Evolutionary conservation across 2,797 vertebrate genomes (phyloP).

Genomic region (Atherinosoma microstoma): DNA sequence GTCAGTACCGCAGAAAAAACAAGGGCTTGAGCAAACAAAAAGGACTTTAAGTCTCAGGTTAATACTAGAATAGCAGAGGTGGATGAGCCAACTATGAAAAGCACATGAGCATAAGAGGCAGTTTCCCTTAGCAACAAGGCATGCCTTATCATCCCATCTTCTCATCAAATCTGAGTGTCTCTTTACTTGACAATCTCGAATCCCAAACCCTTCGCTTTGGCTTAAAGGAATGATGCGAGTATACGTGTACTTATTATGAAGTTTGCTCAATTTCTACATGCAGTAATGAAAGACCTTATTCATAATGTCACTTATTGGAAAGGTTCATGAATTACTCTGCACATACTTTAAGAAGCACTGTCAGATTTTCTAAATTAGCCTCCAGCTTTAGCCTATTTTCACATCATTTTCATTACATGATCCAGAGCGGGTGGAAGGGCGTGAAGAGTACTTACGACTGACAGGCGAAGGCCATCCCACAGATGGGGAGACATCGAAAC

Average conservation of each 20-base stretch:
- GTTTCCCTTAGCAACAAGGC: slow-evolving; percentile 16
- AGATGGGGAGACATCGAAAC: slow-evolving; percentile 99
- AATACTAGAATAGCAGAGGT: slow-evolving; percentile 8
- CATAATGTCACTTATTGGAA: slow-evolving; percentile 5
- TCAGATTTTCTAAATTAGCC: slow-evolving; percentile 23
- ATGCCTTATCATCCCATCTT: slow-evolving; percentile 10
- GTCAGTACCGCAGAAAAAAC: not conserved
- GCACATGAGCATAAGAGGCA: slow-evolving; percentile 29
- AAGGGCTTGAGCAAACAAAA: not conserved
- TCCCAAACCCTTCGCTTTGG: slow-evolving; percentile 31
- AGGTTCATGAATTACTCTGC: slow-evolving; percentile 23
- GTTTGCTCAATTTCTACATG: slow-evolving; percentile 31
- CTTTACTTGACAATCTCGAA: slow-evolving; percentile 21
- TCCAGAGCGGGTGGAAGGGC: slow-evolving; percentile 50
- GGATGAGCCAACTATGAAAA: slow-evolving; percentile 34
- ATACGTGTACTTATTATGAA: slow-evolving; percentile 41
- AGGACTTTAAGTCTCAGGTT: slow-evolving; percentile 1
- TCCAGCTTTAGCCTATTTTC: slow-evolving; percentile 22
- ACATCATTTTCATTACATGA: slow-evolving; percentile 43
- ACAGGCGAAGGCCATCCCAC: slow-evolving; percentile 99
- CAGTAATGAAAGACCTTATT: slow-evolving; percentile 40
- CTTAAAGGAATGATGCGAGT: slow-evolving; percentile 30
- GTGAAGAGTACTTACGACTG: slow-evolving; percentile 94
- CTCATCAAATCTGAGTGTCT: slow-evolving; percentile 25
- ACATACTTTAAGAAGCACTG: slow-evolving; percentile 16